Evolutionary conservation across 2,113 vertebrate genomes (phyloP).

Genomic region (Festucalex cinctus): DNA sequence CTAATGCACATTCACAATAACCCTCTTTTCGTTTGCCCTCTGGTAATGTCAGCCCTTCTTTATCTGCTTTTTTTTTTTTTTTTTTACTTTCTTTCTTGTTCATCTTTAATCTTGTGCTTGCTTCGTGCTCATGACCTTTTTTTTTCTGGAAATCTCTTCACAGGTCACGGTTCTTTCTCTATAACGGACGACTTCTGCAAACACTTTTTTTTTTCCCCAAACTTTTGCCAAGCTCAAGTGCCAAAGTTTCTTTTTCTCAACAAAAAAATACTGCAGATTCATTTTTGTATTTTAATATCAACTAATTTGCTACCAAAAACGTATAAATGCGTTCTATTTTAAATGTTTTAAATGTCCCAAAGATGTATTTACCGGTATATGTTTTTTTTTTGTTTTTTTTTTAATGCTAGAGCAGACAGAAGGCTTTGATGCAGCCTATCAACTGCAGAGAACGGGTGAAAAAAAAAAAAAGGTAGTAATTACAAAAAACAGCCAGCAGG

Average conservation of each 20-base stretch:
- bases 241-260: neutral
- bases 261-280: neutral
- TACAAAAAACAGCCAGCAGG: no score
- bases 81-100: conserved; percentile 47
- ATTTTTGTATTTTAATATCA: neutral
- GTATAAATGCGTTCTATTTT: no score
- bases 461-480: no score
- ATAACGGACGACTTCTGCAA: conserved; percentile 47
- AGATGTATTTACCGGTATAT: no score
- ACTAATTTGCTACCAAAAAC: no score
- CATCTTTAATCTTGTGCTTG: conserved; percentile 16
- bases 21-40: conserved; percentile 76
- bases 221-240: conserved; percentile 12
- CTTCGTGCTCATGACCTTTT: conserved; percentile 22
- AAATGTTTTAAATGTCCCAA: no score
- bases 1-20: conserved; percentile 83
- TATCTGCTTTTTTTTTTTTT: conserved; percentile 36
- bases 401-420: no score
- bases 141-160: conserved; percentile 73
- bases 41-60: conserved; percentile 76
- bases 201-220: conserved; percentile 10
- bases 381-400: no score
- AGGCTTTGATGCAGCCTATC: no score
- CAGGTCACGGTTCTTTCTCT: conserved; percentile 78
- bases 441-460: no score